Percentiles rank a stretch among this genome's conserved stretches.
These are phyloP conservation scores for Cheumatopsyche charites DNA, from an alignment of 1,140 invertebrate genomes.

Conservation along the genomic window DNA sequence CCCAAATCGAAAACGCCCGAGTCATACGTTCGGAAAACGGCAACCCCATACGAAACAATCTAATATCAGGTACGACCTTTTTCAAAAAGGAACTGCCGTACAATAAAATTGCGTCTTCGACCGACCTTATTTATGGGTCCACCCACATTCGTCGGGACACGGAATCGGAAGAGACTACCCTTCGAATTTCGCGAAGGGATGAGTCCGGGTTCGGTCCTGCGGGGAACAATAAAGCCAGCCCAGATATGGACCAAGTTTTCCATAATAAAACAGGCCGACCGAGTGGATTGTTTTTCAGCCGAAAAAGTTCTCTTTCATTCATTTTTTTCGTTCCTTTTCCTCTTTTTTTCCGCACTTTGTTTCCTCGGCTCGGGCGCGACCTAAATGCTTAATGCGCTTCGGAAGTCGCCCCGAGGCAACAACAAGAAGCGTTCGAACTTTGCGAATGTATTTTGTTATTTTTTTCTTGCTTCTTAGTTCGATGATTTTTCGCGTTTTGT, in stretches of 20 bases:
- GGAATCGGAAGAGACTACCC: not conserved
- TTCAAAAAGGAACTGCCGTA: no score
- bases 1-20: no score
- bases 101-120: not conserved
- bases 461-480: no score
- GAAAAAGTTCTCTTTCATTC: constrained; percentile 34
- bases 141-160: not conserved
- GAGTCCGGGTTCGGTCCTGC: constrained; percentile 11
- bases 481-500: not conserved
- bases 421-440: constrained; percentile 24
- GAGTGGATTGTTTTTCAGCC: constrained; percentile 45
- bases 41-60: no score
- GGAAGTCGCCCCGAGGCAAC: constrained; percentile 29
- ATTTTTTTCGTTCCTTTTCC: constrained; percentile 9
- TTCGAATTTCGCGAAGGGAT: not conserved
- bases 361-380: constrained; percentile 10
- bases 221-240: constrained; percentile 36
- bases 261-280: constrained; percentile 43
- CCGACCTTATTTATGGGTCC: constrained; percentile 14
- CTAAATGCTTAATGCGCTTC: constrained; percentile 45
- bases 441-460: constrained; percentile 22
- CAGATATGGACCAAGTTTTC: constrained; percentile 44
- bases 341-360: constrained; percentile 8
- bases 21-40: no score
- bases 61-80: no score